Evolutionary conservation across 1,140 invertebrate species (phyloP).

Genomic region (Drosophila novamexicana): DNA sequence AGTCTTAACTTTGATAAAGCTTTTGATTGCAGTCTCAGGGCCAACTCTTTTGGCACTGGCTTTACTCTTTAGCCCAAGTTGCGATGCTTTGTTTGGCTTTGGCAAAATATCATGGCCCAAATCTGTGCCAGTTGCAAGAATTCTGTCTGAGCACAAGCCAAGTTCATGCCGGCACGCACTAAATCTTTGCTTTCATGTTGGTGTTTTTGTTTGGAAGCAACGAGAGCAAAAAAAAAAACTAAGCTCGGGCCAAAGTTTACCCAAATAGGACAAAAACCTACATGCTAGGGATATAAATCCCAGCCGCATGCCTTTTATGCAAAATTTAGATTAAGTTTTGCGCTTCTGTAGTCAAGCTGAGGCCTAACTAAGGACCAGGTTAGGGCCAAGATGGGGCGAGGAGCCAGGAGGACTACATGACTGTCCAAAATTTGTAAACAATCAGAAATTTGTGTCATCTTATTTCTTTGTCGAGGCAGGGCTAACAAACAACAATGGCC

Average conservation of each 20-base stretch:
- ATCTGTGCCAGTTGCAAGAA: conserved; percentile 57
- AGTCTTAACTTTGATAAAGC: conserved; percentile 7
- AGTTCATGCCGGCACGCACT: conserved; percentile 79
- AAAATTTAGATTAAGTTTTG: conserved; percentile 80
- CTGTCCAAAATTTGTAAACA: conserved; percentile 80
- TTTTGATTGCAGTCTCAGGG: conserved; percentile 1
- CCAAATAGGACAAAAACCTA: conserved; percentile 51
- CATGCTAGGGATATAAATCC: conserved; percentile 70
- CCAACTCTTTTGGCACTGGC: conserved; percentile 7
- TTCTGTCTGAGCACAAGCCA: conserved; percentile 60
- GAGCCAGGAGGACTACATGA: conserved; percentile 39
- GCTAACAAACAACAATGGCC: conserved; percentile 61
- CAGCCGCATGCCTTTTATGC: conserved; percentile 78
- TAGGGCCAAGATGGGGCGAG: conserved; percentile 1
- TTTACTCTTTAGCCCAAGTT: conserved; percentile 3
- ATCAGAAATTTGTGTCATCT: conserved; percentile 81
- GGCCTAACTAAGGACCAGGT: conserved; percentile 14
- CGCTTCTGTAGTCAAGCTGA: conserved; percentile 37
- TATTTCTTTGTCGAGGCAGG: conserved; percentile 53
- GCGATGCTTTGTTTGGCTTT: conserved; percentile 42
- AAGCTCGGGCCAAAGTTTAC: conserved; percentile 41
- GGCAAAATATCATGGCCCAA: conserved; percentile 58
- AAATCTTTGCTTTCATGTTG: conserved; percentile 81
- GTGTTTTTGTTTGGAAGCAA: conserved; percentile 57
- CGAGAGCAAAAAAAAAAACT: conserved; percentile 29